Percentiles rank a stretch among this genome's conserved stretches.
Evolutionary conservation across 2,888 invertebrate species (phyloP).

Genomic region (Cantharis nigra): DNA sequence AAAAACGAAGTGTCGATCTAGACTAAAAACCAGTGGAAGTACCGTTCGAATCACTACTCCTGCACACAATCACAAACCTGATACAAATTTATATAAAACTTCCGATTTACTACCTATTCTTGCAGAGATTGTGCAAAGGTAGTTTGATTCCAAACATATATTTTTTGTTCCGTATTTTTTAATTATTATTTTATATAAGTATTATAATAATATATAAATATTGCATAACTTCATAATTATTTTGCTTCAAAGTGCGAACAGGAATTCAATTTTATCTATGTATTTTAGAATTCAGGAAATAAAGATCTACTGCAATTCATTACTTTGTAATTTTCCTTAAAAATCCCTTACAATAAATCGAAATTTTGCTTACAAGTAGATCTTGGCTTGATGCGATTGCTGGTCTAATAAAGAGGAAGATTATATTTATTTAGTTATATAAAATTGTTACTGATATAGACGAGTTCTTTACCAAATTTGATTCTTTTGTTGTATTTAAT

Average conservation of each 20-base stretch:
- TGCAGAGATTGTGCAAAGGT: neutral
- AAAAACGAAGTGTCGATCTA: slow-evolving; percentile 32
- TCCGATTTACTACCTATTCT: neutral
- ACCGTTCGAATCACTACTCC: slow-evolving; percentile 16
- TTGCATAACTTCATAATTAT: neutral
- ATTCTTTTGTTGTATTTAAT: no score
- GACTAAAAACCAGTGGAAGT: slow-evolving; percentile 28
- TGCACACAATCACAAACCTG: slow-evolving; percentile 5
- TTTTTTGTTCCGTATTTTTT: neutral
- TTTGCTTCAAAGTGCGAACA: neutral
- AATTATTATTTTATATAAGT: neutral
- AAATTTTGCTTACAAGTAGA: no score
- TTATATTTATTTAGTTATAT: no score
- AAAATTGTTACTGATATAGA: no score
- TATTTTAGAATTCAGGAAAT: neutral
- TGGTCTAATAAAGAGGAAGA: no score
- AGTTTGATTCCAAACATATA: neutral
- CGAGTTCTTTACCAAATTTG: no score
- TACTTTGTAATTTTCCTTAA: neutral
- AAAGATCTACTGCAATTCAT: neutral
- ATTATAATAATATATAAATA: neutral
- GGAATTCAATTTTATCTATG: neutral
- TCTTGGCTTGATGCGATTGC: no score
- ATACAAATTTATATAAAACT: neutral
- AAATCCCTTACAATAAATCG: no score